These are phyloP conservation scores for Drosophila simulans DNA, from an alignment of 1,140 invertebrate species.

Conservation along the genomic window DNA sequence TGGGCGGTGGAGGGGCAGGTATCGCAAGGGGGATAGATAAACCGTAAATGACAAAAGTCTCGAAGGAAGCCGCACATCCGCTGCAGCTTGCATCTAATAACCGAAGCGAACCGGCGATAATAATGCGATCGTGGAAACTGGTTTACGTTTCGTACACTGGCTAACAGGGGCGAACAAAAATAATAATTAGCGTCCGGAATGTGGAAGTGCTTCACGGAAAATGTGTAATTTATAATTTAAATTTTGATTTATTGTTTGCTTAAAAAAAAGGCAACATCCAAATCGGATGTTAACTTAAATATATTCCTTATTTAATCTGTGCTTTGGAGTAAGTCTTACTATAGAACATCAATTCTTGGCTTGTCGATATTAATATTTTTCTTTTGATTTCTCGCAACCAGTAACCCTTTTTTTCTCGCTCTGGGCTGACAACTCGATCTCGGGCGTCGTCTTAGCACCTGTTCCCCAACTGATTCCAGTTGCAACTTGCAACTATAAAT, in stretches of 20 bases:
- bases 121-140: conserved; percentile 61
- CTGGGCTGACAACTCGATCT: conserved; percentile 1
- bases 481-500: conserved; percentile 74
- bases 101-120: conserved; percentile 58
- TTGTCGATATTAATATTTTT: neutral
- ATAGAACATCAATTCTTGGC: neutral
- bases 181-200: neutral
- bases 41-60: conserved; percentile 77
- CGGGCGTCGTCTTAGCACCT: conserved; percentile 74
- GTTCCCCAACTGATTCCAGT: conserved; percentile 59
- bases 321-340: too few species aligned
- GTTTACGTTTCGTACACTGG: conserved; percentile 38
- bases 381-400: conserved; percentile 1
- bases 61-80: conserved; percentile 76
- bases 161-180: conserved; percentile 4
- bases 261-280: neutral
- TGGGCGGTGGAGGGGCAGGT: neutral
- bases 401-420: conserved; percentile 5
- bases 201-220: neutral
- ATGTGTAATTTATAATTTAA: neutral
- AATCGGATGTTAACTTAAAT: too few species aligned
- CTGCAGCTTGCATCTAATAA: conserved; percentile 82
- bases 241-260: neutral
- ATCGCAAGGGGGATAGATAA: conserved; percentile 26
- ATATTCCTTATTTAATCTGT: too few species aligned